Evolutionary conservation across 2,797 vertebrate genomes (phyloP).

Genomic region (Mormyrops boulengeri): DNA sequence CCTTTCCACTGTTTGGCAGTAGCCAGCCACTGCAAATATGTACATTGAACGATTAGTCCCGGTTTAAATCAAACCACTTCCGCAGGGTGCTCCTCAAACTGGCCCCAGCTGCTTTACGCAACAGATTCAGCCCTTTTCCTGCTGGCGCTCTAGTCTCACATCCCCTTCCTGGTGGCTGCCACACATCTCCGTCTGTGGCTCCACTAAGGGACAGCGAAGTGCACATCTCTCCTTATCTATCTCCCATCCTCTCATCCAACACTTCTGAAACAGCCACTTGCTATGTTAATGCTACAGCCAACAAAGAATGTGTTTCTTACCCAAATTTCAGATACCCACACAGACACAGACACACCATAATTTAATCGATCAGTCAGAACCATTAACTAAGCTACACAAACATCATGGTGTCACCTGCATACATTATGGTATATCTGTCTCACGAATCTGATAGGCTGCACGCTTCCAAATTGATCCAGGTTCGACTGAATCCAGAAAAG

Average conservation of each 20-base stretch:
- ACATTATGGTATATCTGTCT: not conserved
- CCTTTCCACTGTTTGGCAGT: not conserved
- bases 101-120: not conserved
- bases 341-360: not conserved
- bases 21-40: not conserved
- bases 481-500: not conserved
- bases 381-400: not conserved
- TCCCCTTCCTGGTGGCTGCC: not conserved
- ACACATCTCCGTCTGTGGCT: not conserved
- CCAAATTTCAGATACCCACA: not conserved
- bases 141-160: not conserved
- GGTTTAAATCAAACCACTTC: not conserved
- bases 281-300: not conserved
- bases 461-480: not conserved
- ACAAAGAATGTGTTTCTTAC: not conserved
- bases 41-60: not conserved
- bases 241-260: not conserved
- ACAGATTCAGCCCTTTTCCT: not conserved
- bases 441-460: not conserved
- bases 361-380: not conserved
- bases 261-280: not conserved
- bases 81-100: not conserved
- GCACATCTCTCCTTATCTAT: not conserved
- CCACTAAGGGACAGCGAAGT: not conserved
- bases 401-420: not conserved